A percentile compares a stretch with the other conserved stretches of the same genome.
Conservation (phyloP, 2,888 invertebrate species). For the Cryptocephalus primarius region DNA sequence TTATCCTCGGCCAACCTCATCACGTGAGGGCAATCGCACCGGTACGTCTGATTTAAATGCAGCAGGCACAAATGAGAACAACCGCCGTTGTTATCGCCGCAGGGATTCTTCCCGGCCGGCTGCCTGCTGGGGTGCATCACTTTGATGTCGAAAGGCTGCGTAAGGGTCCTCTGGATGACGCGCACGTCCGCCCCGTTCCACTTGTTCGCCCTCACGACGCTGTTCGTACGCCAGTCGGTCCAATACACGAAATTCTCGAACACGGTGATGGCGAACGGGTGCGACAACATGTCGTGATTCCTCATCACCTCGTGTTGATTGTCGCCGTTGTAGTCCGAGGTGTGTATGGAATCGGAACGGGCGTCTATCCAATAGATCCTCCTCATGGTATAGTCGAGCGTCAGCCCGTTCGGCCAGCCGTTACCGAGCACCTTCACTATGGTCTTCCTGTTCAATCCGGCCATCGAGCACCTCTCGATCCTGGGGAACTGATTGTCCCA, state of each 20-base stretch:
- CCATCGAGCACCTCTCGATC: constrained; percentile 73
- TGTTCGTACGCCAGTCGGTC: constrained; percentile 88
- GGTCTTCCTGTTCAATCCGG: constrained; percentile 56
- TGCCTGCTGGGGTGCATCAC: constrained; percentile 69
- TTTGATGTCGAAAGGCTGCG: constrained; percentile 86
- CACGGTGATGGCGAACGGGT: constrained; percentile 81
- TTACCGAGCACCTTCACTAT: constrained; percentile 44
- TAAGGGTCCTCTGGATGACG: constrained; percentile 69
- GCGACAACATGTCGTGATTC: constrained; percentile 64
- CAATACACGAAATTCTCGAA: constrained; percentile 84
- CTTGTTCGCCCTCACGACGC: constrained; percentile 78
- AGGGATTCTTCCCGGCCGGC: constrained; percentile 53
- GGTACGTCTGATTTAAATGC: constrained; percentile 49
- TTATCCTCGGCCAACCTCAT: constrained; percentile 62
- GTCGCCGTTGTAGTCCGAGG: constrained; percentile 67
- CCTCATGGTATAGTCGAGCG: constrained; percentile 61
- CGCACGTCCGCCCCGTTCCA: constrained; percentile 72
- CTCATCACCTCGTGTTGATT: constrained; percentile 53
- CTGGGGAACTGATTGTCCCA: constrained; percentile 71
- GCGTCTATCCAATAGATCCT: constrained; percentile 82
- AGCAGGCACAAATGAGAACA: constrained; percentile 76
- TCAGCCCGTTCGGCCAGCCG: constrained; percentile 79
- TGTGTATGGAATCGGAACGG: constrained; percentile 78
- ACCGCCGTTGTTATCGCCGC: constrained; percentile 57
- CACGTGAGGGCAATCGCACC: constrained; percentile 79